Percentiles rank a stretch among this genome's conserved stretches.
Evolutionary conservation across 2,888 invertebrate genomes (phyloP).

Genomic region (Aradus depressus): DNA sequence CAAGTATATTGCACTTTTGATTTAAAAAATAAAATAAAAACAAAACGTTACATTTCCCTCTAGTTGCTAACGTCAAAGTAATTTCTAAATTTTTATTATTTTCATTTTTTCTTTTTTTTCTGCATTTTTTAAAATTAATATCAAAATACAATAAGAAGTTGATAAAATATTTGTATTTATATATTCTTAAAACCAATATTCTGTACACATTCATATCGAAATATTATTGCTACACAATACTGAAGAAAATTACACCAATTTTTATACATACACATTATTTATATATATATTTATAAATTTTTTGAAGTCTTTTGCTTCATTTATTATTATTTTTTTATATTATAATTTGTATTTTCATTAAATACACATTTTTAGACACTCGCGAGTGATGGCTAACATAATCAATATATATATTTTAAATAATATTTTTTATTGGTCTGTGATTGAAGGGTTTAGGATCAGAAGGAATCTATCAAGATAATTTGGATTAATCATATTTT

Average conservation of each 20-base stretch:
- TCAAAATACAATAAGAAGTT: constrained; percentile 25
- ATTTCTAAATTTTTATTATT: too few species aligned
- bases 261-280: too few species aligned
- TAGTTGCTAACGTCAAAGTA: constrained; percentile 27
- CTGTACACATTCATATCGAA: constrained; percentile 23
- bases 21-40: constrained; percentile 8
- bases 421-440: too few species aligned
- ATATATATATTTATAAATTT: constrained; percentile 11
- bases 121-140: constrained; percentile 17
- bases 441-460: too few species aligned
- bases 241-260: constrained; percentile 23
- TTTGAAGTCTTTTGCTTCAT: constrained; percentile 10
- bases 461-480: too few species aligned
- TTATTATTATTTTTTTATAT: too few species aligned
- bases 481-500: too few species aligned
- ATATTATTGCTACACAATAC: constrained; percentile 25
- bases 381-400: too few species aligned
- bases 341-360: background rate
- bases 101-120: too few species aligned
- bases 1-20: constrained; percentile 6
- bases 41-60: constrained; percentile 9
- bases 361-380: too few species aligned
- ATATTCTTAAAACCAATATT: constrained; percentile 20
- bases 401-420: too few species aligned
- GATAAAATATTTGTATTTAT: constrained; percentile 22